Conservation (phyloP, 2,797 vertebrate genomes). For the Champsocephalus gunnari region DNA sequence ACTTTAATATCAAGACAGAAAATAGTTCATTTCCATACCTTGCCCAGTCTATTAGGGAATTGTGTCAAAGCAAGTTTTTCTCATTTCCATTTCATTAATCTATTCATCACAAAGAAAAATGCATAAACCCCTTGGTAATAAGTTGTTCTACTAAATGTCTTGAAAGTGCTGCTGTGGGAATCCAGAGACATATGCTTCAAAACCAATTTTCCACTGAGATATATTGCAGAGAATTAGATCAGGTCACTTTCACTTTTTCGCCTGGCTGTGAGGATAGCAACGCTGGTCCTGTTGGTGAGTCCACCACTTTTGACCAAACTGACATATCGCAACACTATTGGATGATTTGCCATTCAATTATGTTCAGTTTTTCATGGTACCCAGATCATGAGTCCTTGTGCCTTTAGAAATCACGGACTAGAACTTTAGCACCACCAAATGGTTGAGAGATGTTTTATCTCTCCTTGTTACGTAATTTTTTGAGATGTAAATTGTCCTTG, state of each 20-base stretch:
- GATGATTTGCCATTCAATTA: background rate
- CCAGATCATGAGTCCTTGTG: background rate
- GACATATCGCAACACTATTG: background rate
- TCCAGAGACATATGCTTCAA: slow-evolving; percentile 39
- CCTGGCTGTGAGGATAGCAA: background rate
- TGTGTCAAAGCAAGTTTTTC: slow-evolving; percentile 62
- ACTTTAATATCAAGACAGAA: slow-evolving; percentile 49
- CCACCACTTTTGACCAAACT: background rate
- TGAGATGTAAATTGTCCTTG: no score
- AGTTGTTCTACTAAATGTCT: slow-evolving; percentile 67
- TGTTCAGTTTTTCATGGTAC: background rate
- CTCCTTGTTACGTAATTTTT: no score
- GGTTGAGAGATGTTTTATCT: background rate
- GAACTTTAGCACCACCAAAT: background rate
- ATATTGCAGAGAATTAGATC: slow-evolving; percentile 17
- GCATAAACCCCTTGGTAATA: slow-evolving; percentile 66
- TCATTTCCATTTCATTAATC: slow-evolving; percentile 76
- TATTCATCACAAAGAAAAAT: slow-evolving; percentile 77
- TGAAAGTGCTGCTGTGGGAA: slow-evolving; percentile 51
- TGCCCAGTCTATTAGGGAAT: slow-evolving; percentile 52
- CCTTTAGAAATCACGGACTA: background rate
- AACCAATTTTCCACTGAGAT: slow-evolving; percentile 30
- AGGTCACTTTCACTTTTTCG: slow-evolving; percentile 3
- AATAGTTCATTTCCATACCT: slow-evolving; percentile 52
- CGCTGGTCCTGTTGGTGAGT: background rate